These are phyloP conservation scores for Brienomyrus brachyistius DNA, from an alignment of 2,113 vertebrate species.

Conservation along the genomic window DNA sequence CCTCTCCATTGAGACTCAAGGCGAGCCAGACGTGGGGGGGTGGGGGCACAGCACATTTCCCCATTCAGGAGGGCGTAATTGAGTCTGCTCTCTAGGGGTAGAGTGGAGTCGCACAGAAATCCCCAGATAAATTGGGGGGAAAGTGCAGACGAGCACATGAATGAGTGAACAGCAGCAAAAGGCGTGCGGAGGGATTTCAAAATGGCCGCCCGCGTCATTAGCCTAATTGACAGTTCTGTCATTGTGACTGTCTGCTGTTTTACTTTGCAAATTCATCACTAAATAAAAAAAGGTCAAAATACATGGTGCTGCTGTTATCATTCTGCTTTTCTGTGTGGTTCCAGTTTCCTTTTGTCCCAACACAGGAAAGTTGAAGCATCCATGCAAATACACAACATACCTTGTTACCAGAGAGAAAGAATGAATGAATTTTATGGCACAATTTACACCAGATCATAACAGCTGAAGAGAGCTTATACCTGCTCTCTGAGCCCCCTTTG, in stretches of 20 bases:
- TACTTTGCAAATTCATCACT: not conserved
- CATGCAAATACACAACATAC: not conserved
- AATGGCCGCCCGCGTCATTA: not conserved
- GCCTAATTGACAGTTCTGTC: not conserved
- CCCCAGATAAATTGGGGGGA: conserved; percentile 14
- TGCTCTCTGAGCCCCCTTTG: not conserved
- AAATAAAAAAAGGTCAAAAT: not conserved
- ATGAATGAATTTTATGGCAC: not conserved
- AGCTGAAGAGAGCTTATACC: not conserved
- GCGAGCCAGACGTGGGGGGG: conserved; percentile 47
- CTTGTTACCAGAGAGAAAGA: not conserved
- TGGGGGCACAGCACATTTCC: conserved; percentile 39
- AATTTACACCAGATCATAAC: not conserved
- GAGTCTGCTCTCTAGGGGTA: conserved; percentile 46
- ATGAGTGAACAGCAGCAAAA: conserved; percentile 17
- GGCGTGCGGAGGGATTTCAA: not conserved
- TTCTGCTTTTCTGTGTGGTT: not conserved
- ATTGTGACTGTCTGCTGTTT: not conserved
- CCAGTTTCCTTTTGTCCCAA: not conserved
- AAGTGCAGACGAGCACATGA: conserved; percentile 29
- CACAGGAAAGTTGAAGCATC: not conserved
- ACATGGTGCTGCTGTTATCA: not conserved
- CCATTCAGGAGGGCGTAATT: conserved; percentile 51
- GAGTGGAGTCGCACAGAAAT: conserved; percentile 14
- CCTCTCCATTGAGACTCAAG: conserved; percentile 41